These are phyloP conservation scores for Elaphurus davidianus DNA, from an alignment of 2,113 vertebrate species.

Conservation along the genomic window DNA sequence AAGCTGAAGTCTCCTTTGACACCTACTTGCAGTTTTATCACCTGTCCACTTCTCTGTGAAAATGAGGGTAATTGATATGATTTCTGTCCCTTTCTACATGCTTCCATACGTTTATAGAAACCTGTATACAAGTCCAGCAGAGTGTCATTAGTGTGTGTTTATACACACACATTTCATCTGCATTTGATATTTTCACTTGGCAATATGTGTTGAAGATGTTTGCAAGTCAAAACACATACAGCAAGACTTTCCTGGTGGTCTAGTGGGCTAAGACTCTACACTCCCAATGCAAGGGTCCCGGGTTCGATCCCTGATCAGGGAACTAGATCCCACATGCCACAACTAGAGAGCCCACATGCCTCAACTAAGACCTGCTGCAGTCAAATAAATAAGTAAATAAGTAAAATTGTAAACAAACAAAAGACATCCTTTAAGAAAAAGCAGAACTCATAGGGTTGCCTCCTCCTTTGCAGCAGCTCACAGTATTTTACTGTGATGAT, in stretches of 20 bases:
- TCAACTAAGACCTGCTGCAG: background rate
- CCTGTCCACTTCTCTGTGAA: background rate
- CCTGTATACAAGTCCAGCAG: background rate
- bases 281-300: background rate
- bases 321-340: background rate
- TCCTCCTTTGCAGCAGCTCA: background rate
- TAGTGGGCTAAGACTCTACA: background rate
- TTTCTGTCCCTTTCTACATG: background rate
- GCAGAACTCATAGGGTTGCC: background rate
- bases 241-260: background rate
- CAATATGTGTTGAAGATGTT: background rate
- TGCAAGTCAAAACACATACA: background rate
- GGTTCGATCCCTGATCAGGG: background rate
- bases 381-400: background rate
- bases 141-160: background rate
- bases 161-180: background rate
- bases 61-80: background rate
- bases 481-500: fast-evolving
- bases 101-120: background rate
- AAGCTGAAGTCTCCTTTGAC: background rate
- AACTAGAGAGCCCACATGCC: background rate
- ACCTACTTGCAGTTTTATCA: background rate
- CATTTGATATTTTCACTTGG: background rate
- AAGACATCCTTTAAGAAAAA: background rate
- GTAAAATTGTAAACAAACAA: background rate